Conservation (phyloP, 1,140 invertebrate genomes). For the Drosophila bifasciata region DNA sequence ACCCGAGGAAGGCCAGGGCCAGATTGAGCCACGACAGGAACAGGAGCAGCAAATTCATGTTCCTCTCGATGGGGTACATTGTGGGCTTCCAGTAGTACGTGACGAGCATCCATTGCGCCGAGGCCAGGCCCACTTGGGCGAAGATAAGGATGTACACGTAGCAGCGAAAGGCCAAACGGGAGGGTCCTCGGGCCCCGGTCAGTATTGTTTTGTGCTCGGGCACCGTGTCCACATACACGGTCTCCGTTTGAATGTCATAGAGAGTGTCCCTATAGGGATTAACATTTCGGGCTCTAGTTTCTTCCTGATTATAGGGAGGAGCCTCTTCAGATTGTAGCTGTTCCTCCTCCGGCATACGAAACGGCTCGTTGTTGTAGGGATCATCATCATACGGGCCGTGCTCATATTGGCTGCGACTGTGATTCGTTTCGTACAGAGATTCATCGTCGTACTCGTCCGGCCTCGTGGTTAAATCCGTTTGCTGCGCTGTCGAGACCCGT, state of each 20-base stretch:
- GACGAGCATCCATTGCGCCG: slow-evolving; percentile 44
- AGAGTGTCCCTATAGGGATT: too few relatives aligned
- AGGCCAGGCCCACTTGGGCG: slow-evolving; percentile 40
- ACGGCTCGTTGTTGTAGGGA: too few relatives aligned
- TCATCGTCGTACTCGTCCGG: too few relatives aligned
- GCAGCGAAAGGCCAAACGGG: slow-evolving; percentile 19
- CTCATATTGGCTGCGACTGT: too few relatives aligned
- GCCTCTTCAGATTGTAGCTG: too few relatives aligned
- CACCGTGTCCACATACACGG: too few relatives aligned
- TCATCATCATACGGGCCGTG: too few relatives aligned
- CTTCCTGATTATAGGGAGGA: too few relatives aligned
- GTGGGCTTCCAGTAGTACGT: slow-evolving; percentile 51
- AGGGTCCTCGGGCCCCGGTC: background rate
- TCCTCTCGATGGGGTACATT: slow-evolving; percentile 21
- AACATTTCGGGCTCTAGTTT: too few relatives aligned
- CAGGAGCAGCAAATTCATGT: slow-evolving; percentile 38
- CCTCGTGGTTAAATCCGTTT: background rate
- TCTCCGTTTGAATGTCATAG: too few relatives aligned
- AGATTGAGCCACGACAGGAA: slow-evolving; percentile 51
- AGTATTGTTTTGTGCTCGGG: background rate
- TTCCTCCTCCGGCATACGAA: too few relatives aligned
- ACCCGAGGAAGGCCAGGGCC: slow-evolving; percentile 47
- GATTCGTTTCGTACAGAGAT: too few relatives aligned
- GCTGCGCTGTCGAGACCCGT: slow-evolving; percentile 7
- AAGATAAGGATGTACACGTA: slow-evolving; percentile 41